A percentile compares a stretch with the other conserved stretches of the same genome.
These are phyloP conservation scores for Phytoseiulus persimilis DNA, from an alignment of 2,888 invertebrate species.

Conservation along the genomic window DNA sequence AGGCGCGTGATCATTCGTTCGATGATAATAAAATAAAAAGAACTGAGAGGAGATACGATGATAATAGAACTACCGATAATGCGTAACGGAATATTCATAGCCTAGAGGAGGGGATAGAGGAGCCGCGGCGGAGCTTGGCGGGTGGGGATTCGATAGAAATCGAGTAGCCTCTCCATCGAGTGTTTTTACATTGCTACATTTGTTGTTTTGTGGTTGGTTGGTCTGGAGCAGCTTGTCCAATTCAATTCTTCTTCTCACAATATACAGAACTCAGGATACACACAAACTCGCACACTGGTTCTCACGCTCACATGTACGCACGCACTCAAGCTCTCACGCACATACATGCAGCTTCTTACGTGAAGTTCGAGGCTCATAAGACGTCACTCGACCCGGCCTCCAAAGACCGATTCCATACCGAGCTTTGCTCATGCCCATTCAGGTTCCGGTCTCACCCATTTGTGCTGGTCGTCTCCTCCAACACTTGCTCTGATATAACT, in stretches of 20 bases:
- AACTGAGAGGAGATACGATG: background rate
- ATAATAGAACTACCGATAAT: background rate
- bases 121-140: background rate
- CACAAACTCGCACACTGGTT: background rate
- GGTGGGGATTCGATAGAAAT: background rate
- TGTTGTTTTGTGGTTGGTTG: background rate
- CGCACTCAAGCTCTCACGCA: background rate
- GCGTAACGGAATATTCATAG: background rate
- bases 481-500: background rate
- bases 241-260: background rate
- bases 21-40: background rate
- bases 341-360: background rate
- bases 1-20: background rate
- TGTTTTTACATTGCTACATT: background rate
- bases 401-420: background rate
- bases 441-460: background rate
- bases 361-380: background rate
- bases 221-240: background rate
- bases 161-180: background rate
- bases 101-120: background rate
- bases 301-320: background rate
- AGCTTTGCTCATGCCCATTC: background rate
- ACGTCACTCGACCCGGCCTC: background rate
- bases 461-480: background rate
- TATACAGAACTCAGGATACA: background rate